Evolutionary conservation across 1,140 invertebrate genomes (phyloP), one percentile per base, ranked within the genome.

Genomic region (Hycleus phaleratus): DNA sequence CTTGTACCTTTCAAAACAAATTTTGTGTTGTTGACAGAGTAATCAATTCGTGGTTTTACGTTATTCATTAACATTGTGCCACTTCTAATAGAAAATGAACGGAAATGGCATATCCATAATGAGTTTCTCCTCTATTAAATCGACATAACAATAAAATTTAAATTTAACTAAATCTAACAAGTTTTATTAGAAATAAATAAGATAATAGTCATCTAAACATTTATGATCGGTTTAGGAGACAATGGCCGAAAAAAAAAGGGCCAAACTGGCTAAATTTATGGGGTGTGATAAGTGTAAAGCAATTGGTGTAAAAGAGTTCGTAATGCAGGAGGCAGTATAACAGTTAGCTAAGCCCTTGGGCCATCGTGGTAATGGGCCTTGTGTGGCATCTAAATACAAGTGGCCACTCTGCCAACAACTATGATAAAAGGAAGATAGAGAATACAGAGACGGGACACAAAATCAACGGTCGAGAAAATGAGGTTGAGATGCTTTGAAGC

Each of bases 381-480:
- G 51, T 51, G 56, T 49, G 59, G 46, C 59, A 61, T 61, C 59
- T 59, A 64, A 64, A 61, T 64, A 61, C 62, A 64, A 64, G 56
- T 62, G 57, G 60, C 62, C 49, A 60, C 59, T 55, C 52, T 38
- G 52, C 45, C 52, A 55, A 56, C 52, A 62, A 59, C 58, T 63
- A 63, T 62, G 57, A 61, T 47, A 61, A 59, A 60, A 53, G 56
- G 39, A 59, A 50, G 62, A 59, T 42, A 46, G 51, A 49, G 54
- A 57, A 62, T 58, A 55, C 43, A 47, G 60, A 67, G 68, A 64
- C 59, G 9, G 68, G 64, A 67, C 64, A 65, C 69, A 68, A 66
- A 75, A 73, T 71, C 74, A 74, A 73, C 74, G 73, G 72, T 69
- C 72, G 73, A 74, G 74, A 75, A 74, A 75, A 75, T 75, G 73